Percentiles rank a stretch among this genome's conserved stretches.
Conservation (phyloP, 2,888 invertebrate species). For the Nipponacmea schrenckii region DNA sequence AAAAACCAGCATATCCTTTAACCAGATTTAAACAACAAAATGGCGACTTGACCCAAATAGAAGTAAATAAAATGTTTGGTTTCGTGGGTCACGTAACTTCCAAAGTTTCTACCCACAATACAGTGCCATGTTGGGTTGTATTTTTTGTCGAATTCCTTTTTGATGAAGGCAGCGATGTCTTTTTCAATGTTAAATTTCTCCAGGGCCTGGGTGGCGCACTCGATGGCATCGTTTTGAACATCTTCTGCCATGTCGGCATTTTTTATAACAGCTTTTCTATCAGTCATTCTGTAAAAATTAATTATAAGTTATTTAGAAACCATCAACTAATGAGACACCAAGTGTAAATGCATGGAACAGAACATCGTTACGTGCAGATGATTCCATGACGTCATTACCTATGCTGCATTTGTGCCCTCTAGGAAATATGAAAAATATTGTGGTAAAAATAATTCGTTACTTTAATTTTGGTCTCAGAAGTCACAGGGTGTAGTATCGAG, state of each 20-base stretch:
- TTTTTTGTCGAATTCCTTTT: conserved; percentile 99
- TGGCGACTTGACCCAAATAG: conserved; percentile 98
- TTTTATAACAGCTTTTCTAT: conserved; percentile 93
- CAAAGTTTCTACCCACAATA: conserved; percentile 98
- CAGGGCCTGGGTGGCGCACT: conserved; percentile 97
- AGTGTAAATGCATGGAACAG: too few relatives aligned
- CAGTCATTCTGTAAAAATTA: conserved; percentile 33
- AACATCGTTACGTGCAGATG: too few relatives aligned
- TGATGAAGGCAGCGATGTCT: conserved; percentile 98
- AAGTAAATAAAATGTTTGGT: conserved; percentile 99
- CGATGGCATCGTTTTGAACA: conserved; percentile 99
- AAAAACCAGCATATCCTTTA: too few relatives aligned
- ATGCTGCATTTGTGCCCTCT: too few relatives aligned
- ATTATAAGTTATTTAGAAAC: too few relatives aligned
- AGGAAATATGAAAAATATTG: too few relatives aligned
- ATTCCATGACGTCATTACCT: too few relatives aligned
- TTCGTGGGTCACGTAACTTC: conserved; percentile 98
- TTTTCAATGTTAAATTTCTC: conserved; percentile 99
- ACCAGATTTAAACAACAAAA: conserved; percentile 98
- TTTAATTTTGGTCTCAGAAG: too few relatives aligned
- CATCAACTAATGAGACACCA: too few relatives aligned
- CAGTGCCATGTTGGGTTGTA: conserved; percentile 99
- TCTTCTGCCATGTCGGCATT: conserved; percentile 99
- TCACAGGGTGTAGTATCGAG: too few relatives aligned
- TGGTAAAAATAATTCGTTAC: too few relatives aligned